Percentiles rank a stretch among this genome's conserved stretches.
phyloP scores from a whole-genome alignment of 2,113 vertebrate species.

The Myanophis thanlyinensis region DNA sequence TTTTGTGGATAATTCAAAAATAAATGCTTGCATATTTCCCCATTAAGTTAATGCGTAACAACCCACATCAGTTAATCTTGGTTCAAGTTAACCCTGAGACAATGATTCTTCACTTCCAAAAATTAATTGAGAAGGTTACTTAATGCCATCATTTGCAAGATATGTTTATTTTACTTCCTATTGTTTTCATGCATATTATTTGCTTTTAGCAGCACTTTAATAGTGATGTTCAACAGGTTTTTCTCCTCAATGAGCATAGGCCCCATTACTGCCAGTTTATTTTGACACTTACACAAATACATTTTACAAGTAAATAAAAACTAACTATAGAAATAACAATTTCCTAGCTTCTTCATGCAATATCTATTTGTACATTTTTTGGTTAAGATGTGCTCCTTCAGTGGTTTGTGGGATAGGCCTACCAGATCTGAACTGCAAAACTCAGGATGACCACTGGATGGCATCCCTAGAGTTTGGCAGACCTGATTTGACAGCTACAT shows the following conservation, averaged over 20 bases:
- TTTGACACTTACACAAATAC: background rate
- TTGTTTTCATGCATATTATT: conserved; percentile 52
- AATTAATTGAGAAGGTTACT: conserved; percentile 62
- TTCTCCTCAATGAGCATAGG: background rate
- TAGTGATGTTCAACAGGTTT: conserved; percentile 24
- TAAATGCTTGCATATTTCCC: conserved; percentile 90
- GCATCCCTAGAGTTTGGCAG: background rate
- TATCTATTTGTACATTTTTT: background rate
- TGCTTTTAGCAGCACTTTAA: conserved; percentile 51
- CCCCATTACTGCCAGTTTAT: background rate
- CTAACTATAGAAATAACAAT: background rate
- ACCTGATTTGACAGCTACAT: background rate
- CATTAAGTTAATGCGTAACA: conserved; percentile 86
- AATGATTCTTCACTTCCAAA: conserved; percentile 58
- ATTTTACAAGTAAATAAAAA: background rate
- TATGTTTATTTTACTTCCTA: conserved; percentile 60
- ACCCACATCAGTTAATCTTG: conserved; percentile 70
- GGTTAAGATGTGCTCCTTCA: background rate
- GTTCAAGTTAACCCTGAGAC: conserved; percentile 65
- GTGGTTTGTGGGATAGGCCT: background rate
- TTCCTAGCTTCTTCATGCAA: background rate
- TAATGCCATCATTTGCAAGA: conserved; percentile 59
- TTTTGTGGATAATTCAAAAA: conserved; percentile 91
- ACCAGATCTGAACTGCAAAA: background rate
- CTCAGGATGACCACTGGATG: background rate